Percentiles rank a stretch among this genome's conserved stretches.
Evolutionary conservation across 2,888 invertebrate species (phyloP).

Genomic region (Pheosia gnoma): DNA sequence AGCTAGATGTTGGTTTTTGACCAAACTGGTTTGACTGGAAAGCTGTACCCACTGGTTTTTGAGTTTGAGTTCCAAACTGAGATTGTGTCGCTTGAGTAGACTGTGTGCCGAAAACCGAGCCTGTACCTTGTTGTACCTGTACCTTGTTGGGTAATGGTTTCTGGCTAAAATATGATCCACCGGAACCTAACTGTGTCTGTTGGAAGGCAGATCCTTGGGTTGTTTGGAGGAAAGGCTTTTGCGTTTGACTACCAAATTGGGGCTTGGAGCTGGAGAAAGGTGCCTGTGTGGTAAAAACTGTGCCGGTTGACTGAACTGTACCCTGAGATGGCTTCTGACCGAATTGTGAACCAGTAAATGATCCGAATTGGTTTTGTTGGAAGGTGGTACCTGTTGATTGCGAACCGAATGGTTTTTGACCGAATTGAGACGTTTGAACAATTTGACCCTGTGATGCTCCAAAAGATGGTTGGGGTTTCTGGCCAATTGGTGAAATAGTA

Average conservation of each 20-base stretch:
- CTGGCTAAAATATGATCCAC: not conserved
- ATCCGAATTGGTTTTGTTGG: conserved; percentile 7
- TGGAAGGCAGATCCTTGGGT: conserved; percentile 1
- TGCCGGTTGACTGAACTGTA: not conserved
- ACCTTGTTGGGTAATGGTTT: conserved; percentile 1
- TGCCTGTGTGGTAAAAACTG: conserved; percentile 1
- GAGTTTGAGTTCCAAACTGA: conserved; percentile 6
- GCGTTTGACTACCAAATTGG: conserved; percentile 6
- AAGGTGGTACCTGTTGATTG: not conserved
- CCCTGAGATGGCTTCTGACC: not conserved
- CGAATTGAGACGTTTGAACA: not conserved
- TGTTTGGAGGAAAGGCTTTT: conserved; percentile 11
- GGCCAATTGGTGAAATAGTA: not conserved
- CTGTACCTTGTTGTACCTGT: not conserved
- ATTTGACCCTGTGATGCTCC: not conserved
- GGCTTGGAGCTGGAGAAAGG: not conserved
- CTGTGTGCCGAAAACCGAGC: conserved; percentile 1
- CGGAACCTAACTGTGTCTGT: conserved; percentile 5
- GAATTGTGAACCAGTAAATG: not conserved
- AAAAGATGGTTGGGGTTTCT: not conserved
- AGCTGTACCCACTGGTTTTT: conserved; percentile 6
- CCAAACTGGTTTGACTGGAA: conserved; percentile 11
- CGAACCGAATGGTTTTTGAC: conserved; percentile 1
- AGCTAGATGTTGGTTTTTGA: conserved; percentile 4
- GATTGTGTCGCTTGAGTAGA: conserved; percentile 8